Evolutionary conservation across 2,888 invertebrate genomes (phyloP).

Genomic region (Xestobium rufovillosum): DNA sequence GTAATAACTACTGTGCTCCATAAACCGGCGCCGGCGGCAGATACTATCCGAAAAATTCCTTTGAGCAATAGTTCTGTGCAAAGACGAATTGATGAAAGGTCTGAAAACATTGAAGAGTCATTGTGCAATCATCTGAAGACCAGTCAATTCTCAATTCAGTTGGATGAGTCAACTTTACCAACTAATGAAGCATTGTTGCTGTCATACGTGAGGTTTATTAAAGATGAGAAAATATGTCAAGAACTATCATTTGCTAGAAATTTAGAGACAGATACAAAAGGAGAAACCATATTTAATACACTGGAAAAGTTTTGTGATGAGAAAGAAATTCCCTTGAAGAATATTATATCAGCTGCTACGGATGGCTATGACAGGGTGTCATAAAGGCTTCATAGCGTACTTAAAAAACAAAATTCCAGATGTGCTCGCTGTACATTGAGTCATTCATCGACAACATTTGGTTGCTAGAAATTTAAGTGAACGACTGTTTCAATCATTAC

Average conservation of each 20-base stretch:
- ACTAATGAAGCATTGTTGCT: slow-evolving; percentile 22
- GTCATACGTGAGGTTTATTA: slow-evolving; percentile 25
- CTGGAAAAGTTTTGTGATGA: slow-evolving; percentile 16
- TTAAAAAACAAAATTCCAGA: slow-evolving; percentile 3
- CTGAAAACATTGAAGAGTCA: slow-evolving; percentile 21
- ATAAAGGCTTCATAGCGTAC: slow-evolving; percentile 10
- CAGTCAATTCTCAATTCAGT: slow-evolving; percentile 23
- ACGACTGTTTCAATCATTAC: slow-evolving; percentile 5
- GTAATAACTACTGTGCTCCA: slow-evolving; percentile 21
- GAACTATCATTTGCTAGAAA: slow-evolving; percentile 19
- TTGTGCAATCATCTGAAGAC: slow-evolving; percentile 22
- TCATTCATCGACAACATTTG: slow-evolving; percentile 16
- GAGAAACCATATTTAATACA: slow-evolving; percentile 20
- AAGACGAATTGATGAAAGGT: slow-evolving; percentile 23
- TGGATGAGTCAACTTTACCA: slow-evolving; percentile 26
- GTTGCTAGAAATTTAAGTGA: slow-evolving; percentile 17
- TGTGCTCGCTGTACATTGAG: slow-evolving; percentile 16
- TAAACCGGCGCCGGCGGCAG: slow-evolving; percentile 13
- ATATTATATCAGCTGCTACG: slow-evolving; percentile 17
- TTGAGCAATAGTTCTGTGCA: slow-evolving; percentile 21
- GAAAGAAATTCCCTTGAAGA: slow-evolving; percentile 14
- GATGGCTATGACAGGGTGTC: slow-evolving; percentile 16
- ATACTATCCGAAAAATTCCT: slow-evolving; percentile 18
- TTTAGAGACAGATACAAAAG: slow-evolving; percentile 19
- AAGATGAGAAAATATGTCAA: slow-evolving; percentile 18